Evolutionary conservation across 2,888 invertebrate genomes (phyloP).

Genomic region (Melanostoma mellinum): DNA sequence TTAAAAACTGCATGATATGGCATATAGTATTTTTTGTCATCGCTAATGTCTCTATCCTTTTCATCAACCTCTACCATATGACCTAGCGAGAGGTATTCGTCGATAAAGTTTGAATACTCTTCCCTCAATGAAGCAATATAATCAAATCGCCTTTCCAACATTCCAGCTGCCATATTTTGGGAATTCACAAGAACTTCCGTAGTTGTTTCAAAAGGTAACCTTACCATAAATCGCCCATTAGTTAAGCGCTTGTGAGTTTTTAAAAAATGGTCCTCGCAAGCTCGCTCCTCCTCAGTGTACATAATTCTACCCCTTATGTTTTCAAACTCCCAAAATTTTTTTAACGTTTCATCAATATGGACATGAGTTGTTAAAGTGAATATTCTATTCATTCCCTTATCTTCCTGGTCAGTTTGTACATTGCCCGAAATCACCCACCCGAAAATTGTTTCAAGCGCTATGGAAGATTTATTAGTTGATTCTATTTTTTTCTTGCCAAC

Average conservation of each 20-base stretch:
- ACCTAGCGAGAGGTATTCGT: neutral
- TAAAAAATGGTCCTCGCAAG: slow-evolving; percentile 9
- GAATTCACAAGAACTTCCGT: neutral
- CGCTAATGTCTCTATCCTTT: neutral
- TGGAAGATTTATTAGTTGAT: neutral
- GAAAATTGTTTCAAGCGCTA: neutral
- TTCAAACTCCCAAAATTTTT: slow-evolving; percentile 5
- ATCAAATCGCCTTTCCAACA: slow-evolving; percentile 9
- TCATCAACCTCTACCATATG: neutral
- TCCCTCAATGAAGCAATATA: neutral
- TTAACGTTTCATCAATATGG: slow-evolving; percentile 10
- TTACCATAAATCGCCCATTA: slow-evolving; percentile 8
- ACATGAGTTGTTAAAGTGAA: slow-evolving; percentile 3
- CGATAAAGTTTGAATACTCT: slow-evolving; percentile 3
- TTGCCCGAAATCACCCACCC: slow-evolving; percentile 7
- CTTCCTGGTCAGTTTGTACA: neutral
- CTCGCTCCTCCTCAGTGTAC: slow-evolving; percentile 12
- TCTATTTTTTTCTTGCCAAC: slow-evolving; percentile 1
- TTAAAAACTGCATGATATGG: neutral
- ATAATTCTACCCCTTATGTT: neutral
- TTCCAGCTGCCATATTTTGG: slow-evolving; percentile 6
- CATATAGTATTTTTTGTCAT: neutral
- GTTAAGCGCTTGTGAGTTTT: neutral
- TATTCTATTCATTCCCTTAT: neutral
- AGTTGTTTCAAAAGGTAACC: neutral